Conservation (phyloP, 2,113 vertebrate genomes). For the Paramisgurnus dabryanus region DNA sequence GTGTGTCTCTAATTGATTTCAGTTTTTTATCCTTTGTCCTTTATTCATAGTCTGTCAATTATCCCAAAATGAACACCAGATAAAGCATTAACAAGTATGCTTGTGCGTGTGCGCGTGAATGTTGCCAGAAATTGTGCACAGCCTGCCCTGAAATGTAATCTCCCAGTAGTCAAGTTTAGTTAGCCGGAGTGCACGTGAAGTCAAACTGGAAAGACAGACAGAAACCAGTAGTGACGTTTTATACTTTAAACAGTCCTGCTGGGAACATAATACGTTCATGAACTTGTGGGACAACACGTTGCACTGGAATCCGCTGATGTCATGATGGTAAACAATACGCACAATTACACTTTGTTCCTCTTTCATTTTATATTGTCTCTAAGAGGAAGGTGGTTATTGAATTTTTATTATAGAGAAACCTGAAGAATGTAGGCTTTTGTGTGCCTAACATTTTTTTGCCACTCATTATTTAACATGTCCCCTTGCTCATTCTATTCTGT, state of each 20-base stretch:
- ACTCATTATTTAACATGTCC: not conserved
- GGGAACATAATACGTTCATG: not conserved
- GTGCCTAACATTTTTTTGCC: not conserved
- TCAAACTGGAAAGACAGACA: not conserved
- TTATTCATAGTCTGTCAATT: not conserved
- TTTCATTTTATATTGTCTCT: not conserved
- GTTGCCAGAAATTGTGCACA: not conserved
- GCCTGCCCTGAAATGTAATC: not conserved
- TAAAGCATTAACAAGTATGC: not conserved
- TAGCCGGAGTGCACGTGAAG: not conserved
- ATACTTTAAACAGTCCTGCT: not conserved
- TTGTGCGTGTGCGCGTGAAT: not conserved
- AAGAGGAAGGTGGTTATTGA: not conserved
- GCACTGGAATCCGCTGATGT: slow-evolving; percentile 17
- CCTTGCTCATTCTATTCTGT: not conserved
- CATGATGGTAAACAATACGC: not conserved
- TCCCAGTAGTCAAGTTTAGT: not conserved
- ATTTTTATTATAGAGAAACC: not conserved
- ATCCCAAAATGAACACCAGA: no score
- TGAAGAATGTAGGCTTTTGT: not conserved
- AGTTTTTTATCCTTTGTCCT: not conserved
- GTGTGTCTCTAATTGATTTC: no score
- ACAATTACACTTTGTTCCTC: slow-evolving; percentile 4
- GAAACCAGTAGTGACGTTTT: not conserved
- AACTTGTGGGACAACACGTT: not conserved